These are phyloP conservation scores for Eumeta japonica DNA, from an alignment of 1,140 invertebrate genomes.

Conservation along the genomic window DNA sequence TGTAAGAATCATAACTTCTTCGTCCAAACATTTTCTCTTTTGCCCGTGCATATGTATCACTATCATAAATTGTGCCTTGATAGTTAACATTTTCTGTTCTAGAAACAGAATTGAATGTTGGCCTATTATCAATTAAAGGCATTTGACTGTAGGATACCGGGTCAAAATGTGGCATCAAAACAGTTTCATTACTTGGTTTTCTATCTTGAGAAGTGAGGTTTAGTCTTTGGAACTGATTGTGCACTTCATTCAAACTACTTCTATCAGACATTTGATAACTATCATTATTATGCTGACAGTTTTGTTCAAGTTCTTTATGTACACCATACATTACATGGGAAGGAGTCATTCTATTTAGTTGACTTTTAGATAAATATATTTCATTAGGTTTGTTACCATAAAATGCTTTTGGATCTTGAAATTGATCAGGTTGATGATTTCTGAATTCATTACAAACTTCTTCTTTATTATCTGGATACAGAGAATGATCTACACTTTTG, in stretches of 20 bases:
- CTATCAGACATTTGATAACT: conserved; percentile 17
- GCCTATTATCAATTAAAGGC: conserved; percentile 25
- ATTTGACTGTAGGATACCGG: conserved; percentile 27
- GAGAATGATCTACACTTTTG: conserved; percentile 51
- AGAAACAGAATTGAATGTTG: conserved; percentile 21
- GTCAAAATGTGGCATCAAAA: conserved; percentile 35
- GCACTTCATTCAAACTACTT: conserved; percentile 30
- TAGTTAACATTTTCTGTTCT: conserved; percentile 40
- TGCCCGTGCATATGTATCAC: conserved; percentile 36
- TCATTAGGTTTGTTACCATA: conserved; percentile 34
- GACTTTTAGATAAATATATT: conserved; percentile 34
- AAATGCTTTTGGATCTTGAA: conserved; percentile 27
- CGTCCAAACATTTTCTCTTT: conserved; percentile 48
- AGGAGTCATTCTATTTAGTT: conserved; percentile 24
- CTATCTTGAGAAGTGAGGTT: conserved; percentile 41
- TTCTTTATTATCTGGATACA: conserved; percentile 47
- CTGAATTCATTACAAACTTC: conserved; percentile 22
- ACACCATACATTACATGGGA: conserved; percentile 27
- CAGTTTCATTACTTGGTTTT: conserved; percentile 31
- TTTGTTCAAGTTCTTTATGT: conserved; percentile 26
- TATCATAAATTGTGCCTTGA: conserved; percentile 34
- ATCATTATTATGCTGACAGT: conserved; percentile 28
- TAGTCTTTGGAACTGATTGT: conserved; percentile 36
- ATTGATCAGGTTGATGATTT: conserved; percentile 26
- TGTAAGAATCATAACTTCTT: conserved; percentile 45